Percentiles rank a stretch among this genome's conserved stretches.
Evolutionary conservation across 2,888 invertebrate genomes (phyloP).

Genomic region (Drosophila mulleri): DNA sequence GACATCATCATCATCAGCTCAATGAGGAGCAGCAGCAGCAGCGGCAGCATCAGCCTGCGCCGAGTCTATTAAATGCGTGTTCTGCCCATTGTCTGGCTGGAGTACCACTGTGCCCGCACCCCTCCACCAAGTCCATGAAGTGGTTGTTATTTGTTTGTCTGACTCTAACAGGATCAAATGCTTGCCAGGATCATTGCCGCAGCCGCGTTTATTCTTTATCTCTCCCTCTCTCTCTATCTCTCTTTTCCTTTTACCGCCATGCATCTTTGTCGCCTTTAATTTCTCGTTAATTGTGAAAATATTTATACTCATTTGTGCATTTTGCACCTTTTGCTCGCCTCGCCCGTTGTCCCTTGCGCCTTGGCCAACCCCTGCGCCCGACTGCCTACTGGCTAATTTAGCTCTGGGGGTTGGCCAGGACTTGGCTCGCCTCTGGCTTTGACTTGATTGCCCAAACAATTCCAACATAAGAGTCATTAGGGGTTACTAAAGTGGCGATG

Average conservation of each 20-base stretch:
- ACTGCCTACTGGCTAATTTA: constrained; percentile 64
- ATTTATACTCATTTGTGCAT: constrained; percentile 84
- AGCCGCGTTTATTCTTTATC: constrained; percentile 33
- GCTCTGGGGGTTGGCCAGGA: constrained; percentile 60
- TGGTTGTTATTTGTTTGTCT: constrained; percentile 76
- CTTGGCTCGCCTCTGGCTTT: constrained; percentile 50
- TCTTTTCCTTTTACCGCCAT: constrained; percentile 36
- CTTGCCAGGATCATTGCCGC: constrained; percentile 48
- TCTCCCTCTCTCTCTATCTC: constrained; percentile 1
- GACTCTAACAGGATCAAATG: constrained; percentile 64
- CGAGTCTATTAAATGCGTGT: constrained; percentile 81
- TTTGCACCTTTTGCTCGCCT: constrained; percentile 80
- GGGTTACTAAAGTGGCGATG: constrained; percentile 85
- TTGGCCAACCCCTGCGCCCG: constrained; percentile 34
- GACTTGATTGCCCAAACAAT: constrained; percentile 80
- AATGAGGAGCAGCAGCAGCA: constrained; percentile 47
- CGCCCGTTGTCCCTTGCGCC: constrained; percentile 20
- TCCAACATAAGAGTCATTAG: constrained; percentile 83
- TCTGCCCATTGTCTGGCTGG: constrained; percentile 70
- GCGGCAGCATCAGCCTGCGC: constrained; percentile 42
- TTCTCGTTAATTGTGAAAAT: constrained; percentile 84
- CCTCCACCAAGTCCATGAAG: constrained; percentile 50
- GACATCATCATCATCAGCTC: constrained; percentile 74
- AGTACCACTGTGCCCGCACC: constrained; percentile 59
- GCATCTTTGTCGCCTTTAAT: constrained; percentile 81